These are phyloP conservation scores for Misgurnus anguillicaudatus DNA, from an alignment of 2,113 vertebrate species.

Conservation along the genomic window DNA sequence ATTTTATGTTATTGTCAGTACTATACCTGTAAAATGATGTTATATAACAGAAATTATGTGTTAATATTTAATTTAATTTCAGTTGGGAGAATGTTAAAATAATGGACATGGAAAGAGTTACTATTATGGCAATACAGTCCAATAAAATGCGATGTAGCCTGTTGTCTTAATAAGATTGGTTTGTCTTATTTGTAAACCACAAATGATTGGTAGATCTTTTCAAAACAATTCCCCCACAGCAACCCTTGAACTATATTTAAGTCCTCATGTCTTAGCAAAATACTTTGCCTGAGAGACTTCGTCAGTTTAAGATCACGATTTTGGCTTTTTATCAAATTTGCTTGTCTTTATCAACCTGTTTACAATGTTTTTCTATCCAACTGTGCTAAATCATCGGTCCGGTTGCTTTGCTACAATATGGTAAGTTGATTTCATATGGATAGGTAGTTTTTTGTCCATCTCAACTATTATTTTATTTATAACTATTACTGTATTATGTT, in stretches of 20 bases:
- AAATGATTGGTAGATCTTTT: conserved; percentile 28
- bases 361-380: conserved; percentile 85
- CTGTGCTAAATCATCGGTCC: conserved; percentile 75
- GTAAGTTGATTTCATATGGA: conserved; percentile 65
- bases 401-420: conserved; percentile 87
- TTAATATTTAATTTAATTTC: neutral
- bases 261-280: neutral
- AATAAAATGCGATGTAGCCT: neutral
- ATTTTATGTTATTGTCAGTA: neutral
- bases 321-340: neutral
- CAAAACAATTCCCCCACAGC: conserved; percentile 11
- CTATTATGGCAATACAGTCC: conserved; percentile 8
- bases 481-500: too few relatives aligned
- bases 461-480: too few relatives aligned
- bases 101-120: neutral
- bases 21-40: neutral
- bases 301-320: neutral
- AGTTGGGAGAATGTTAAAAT: neutral
- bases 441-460: too few relatives aligned
- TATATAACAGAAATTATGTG: neutral
- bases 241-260: conserved; percentile 9
- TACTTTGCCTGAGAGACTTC: neutral
- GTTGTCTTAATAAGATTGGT: conserved; percentile 1
- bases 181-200: neutral
- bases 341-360: neutral